Evolutionary conservation across 2,888 invertebrate genomes (phyloP), one percentile per base, ranked within the genome.

Genomic region (Antitype chi): DNA sequence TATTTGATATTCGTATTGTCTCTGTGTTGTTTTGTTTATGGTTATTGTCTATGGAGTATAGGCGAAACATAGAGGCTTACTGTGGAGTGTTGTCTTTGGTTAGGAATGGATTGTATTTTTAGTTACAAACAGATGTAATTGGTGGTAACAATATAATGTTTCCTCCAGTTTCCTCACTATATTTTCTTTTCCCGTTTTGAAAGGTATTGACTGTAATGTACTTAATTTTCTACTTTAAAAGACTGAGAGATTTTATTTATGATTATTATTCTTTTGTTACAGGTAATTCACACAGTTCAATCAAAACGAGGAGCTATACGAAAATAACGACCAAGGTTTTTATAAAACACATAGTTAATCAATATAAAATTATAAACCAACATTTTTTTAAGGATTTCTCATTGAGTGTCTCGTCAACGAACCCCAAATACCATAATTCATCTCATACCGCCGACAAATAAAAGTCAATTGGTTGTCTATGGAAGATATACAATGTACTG

Each of bases 391-490:
- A 62, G 5, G 1, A n/a, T 64, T n/a, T 55, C 17, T 49, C 28
- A 43, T 43, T 25, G 13, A 8, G 0, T 6, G 1, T 67, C n/a
- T 52, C 23, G 13, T 20, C 38, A 55, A n/a, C 49, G 59, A 71
- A 84, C 80, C 68, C 81, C 20, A 52, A 71, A 68, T 60, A 59
- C 28, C 49, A 73, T 76, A 83, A 72, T 72, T 83, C 76, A 81
- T 88, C n/a, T 77, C 47, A 7, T 25, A 76, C 74, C 63, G 63
- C 68, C 55, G 57, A 70, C 75, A 53, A 82, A 82, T 88, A 86
- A 86, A 88, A 88, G 76, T 80, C 86, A 86, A 87, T 86, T 88
- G 86, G 87, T 76, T 84, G 74, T 86, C 84, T 72, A 80, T 86
- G 38, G 52, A 69, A 74, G 81, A 88, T 88, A 87, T 81, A 88